Conservation (phyloP, 2,888 invertebrate genomes). For the Beris chalybata region DNA sequence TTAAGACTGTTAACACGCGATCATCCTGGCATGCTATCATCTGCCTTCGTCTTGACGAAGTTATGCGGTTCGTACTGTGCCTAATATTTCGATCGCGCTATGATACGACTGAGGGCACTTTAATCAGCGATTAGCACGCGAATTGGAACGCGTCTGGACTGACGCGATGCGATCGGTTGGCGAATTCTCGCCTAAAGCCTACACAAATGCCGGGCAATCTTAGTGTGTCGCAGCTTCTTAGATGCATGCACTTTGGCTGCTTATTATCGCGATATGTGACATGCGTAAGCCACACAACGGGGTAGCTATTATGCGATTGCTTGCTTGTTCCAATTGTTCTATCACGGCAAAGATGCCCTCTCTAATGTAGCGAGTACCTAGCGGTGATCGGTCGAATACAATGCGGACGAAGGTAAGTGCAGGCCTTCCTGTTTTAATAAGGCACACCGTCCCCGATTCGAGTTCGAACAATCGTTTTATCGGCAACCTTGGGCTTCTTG, state of each 20-base stretch:
- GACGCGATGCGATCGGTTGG: constrained; percentile 4
- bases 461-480: constrained; percentile 31
- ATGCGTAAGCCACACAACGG: constrained; percentile 20
- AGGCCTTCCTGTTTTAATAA: constrained; percentile 21
- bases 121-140: constrained; percentile 31
- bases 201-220: constrained; percentile 15
- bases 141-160: constrained; percentile 1
- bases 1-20: constrained; percentile 9
- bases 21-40: constrained; percentile 11
- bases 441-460: constrained; percentile 16
- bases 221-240: not conserved
- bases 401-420: not conserved
- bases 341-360: not conserved
- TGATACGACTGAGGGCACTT: constrained; percentile 22
- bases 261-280: constrained; percentile 21
- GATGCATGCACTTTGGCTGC: not conserved
- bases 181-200: constrained; percentile 9
- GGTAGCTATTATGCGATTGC: not conserved
- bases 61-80: constrained; percentile 1
- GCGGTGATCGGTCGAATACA: constrained; percentile 15
- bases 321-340: constrained; percentile 28
- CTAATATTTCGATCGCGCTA: constrained; percentile 3
- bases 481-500: constrained; percentile 32
- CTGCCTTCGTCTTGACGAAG: not conserved
- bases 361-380: constrained; percentile 15